Conservation (phyloP, 2,113 vertebrate genomes). For the Ellobius talpinus region DNA sequence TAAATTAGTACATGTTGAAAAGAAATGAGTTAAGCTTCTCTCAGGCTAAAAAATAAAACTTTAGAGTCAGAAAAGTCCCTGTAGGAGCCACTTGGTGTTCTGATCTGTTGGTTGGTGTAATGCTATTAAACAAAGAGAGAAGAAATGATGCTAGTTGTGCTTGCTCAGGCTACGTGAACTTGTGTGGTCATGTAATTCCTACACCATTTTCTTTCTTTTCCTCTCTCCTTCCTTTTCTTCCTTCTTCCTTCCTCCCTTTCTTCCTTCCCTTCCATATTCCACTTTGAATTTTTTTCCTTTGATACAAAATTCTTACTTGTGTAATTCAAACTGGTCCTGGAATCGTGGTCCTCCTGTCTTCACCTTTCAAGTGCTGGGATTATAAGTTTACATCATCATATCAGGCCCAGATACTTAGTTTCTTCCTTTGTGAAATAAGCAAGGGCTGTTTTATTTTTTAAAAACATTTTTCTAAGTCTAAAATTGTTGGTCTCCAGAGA, state of each 20-base stretch:
- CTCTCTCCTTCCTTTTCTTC: background rate
- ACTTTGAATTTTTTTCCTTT: background rate
- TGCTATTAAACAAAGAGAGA: background rate
- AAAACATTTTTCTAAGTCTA: background rate
- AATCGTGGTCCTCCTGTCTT: background rate
- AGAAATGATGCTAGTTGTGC: background rate
- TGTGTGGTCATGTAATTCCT: background rate
- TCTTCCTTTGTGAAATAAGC: slow-evolving; percentile 21
- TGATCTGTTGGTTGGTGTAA: background rate
- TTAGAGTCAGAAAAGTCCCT: background rate
- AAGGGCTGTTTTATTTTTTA: background rate
- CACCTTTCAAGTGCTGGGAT: background rate
- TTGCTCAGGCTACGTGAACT: background rate
- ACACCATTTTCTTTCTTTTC: background rate
- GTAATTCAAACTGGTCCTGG: background rate
- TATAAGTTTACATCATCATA: background rate
- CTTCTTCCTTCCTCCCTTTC: background rate
- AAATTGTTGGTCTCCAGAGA: background rate
- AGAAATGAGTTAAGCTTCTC: slow-evolving; percentile 42
- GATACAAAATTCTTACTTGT: background rate
- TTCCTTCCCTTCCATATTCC: background rate
- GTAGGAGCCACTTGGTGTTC: background rate
- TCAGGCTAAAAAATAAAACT: slow-evolving; percentile 23
- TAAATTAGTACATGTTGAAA: slow-evolving; percentile 55
- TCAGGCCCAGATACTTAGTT: background rate